Base-by-base conservation (phyloP, 2,888 invertebrate species). In the Busseola fusca region DNA sequence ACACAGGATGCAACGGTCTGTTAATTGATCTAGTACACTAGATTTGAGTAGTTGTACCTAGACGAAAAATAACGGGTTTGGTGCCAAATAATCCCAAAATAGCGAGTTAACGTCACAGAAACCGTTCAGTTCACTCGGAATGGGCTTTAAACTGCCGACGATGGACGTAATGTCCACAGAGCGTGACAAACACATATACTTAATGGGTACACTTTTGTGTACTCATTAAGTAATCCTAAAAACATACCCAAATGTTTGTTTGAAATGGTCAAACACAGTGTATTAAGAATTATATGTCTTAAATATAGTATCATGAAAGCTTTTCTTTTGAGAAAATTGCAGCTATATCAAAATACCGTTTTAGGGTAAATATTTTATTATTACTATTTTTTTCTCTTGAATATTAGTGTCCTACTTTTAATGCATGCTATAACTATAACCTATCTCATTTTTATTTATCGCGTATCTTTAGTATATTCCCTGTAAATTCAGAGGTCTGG, bases 31-130 rank as follows among this genome's bases (percentile, higher is more conserved):
- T 67, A 73, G 77, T 80, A 84, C 65, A 86, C 76, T 70, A 80
- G 63, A 76, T 70, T 76, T 65, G 75, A 81, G 67, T 78, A 64
- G 62, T 69, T 66, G 78, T 77, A 88, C 89, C 90, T 87, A 89
- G 85, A 85, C 78, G 83, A 84, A 82, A 89, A 89, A 81, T 95
- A 94, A 94, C 95, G 94, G 94, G 72, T 81, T 87, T 84, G 84
- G 83, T 86, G 84, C 88, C 88, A 93, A 94, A 94, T 93, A 92
- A 92, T 93, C 87, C 88, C 89, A 91, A 93, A 94, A 92, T 89
- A 87, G 89, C 89, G 88, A 88, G 85, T 82, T 81, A 88, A 88
- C 88, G 86, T 86, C 85, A 84, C 86, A 86, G 86, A 89, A 90
- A 91, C 91, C 88, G 91, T 91, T 93, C 85, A 78, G 83, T 90